Conservation (phyloP, 1,140 invertebrate species). For the Trachymyrmex septentrionalis region DNA sequence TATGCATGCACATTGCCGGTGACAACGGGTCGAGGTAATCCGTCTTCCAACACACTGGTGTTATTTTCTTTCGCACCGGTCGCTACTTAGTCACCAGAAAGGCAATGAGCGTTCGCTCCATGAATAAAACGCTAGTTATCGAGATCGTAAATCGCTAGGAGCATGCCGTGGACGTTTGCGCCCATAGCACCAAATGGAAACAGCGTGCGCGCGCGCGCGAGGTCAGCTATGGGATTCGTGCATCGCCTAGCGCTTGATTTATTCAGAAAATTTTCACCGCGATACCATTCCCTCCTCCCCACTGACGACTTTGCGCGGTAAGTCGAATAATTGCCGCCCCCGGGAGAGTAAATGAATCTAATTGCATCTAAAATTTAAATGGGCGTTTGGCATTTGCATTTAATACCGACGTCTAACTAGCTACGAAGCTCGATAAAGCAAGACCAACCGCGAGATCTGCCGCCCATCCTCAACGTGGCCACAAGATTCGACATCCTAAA, state of each 20-base stretch:
- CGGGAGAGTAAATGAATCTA: constrained; percentile 83
- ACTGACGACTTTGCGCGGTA: constrained; percentile 35
- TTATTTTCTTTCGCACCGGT: constrained; percentile 40
- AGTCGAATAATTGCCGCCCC: constrained; percentile 80
- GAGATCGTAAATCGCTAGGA: constrained; percentile 71
- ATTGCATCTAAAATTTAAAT: constrained; percentile 85
- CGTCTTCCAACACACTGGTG: constrained; percentile 1
- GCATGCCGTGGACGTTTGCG: constrained; percentile 47
- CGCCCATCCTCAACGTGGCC: constrained; percentile 30
- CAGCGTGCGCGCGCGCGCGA: constrained; percentile 16
- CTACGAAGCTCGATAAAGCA: constrained; percentile 78
- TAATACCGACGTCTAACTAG: constrained; percentile 82
- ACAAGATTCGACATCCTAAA: constrained; percentile 53
- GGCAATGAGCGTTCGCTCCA: constrained; percentile 44
- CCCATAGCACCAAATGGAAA: constrained; percentile 55
- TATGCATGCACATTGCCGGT: not conserved
- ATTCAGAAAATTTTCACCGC: constrained; percentile 70
- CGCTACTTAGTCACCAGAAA: constrained; percentile 42
- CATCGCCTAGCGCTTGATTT: constrained; percentile 68
- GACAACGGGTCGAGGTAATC: not conserved
- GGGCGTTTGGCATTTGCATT: constrained; percentile 80
- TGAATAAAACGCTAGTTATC: constrained; percentile 75
- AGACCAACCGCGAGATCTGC: constrained; percentile 41
- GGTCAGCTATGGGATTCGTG: constrained; percentile 64
- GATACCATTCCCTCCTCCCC: constrained; percentile 56